Base-by-base conservation (phyloP, 1,140 invertebrate species). In the Polyergus mexicanus region DNA sequence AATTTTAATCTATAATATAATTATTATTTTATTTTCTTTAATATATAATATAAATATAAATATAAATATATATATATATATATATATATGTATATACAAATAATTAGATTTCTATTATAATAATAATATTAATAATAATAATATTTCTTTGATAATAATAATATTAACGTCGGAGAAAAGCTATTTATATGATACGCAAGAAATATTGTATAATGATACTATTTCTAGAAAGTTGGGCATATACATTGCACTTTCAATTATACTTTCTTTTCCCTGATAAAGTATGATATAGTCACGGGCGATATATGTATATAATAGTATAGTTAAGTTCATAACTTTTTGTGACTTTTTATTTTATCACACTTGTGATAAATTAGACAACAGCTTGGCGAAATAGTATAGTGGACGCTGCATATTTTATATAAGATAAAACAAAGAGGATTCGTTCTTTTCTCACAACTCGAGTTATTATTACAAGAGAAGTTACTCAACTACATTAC, bases 191-290 rank as follows among this genome's bases (percentile, higher is more conserved):
- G 32, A 41, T 60, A 41, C 38, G 3, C 25, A 11, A 22, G 22
- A 35, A 41, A 44, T 76, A n/a, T n/a, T n/a, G n/a, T n/a, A 28
- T 28, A 28, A 38, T 47, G 35, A n/a, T 13, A 13, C 1, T 77
- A 66, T 66, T 78, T 25, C 28, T 78, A 35, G n/a, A 80, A 80
- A 80, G 47, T 56, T 19, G n/a, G 13, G 13, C n/a, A 35, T 25
- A 35, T 25, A n/a, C n/a, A 7, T 65, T 19, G 35, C 32, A 35
- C 13, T 66, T 66, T 44, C 62, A n/a, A 65, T 51, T 58, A 22
- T 58, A 58, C 56, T 22, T 58, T 78, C 19, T 19, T 68, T 32
- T 8, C 35, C 0, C 16, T 28, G 10, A 69, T 54, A 38, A 68
- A 54, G 0, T 8, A 35, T 25, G 62, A 51, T 25, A 78, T 28